Conservation (phyloP, 2,113 vertebrate species). For the Fregetta grallaria region DNA sequence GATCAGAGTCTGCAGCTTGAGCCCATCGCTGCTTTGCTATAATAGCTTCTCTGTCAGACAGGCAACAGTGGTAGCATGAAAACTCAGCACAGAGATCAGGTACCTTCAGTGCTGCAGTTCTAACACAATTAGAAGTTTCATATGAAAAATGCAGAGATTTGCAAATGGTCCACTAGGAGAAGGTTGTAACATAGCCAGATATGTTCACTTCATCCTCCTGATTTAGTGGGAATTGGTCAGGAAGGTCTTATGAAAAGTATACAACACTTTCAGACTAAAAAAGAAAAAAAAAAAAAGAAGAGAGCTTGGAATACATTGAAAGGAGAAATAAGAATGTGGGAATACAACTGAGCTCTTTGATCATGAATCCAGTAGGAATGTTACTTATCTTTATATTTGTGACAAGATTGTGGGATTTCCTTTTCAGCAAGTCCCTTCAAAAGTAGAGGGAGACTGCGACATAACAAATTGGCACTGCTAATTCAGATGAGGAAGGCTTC, state of each 20-base stretch:
- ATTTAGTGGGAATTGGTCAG: conserved; percentile 71
- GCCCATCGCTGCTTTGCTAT: not conserved
- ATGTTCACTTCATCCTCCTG: not conserved
- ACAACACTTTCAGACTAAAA: conserved; percentile 57
- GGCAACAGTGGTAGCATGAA: not conserved
- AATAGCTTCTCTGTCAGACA: not conserved
- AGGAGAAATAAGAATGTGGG: conserved; percentile 60
- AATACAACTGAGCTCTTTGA: conserved; percentile 63
- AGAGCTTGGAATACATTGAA: conserved; percentile 70
- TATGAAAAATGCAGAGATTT: not conserved
- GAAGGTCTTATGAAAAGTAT: conserved; percentile 60
- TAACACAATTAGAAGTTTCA: not conserved
- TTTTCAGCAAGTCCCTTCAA: not conserved
- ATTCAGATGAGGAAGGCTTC: not conserved
- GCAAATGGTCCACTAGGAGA: not conserved
- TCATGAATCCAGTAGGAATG: conserved; percentile 56
- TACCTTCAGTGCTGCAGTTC: not conserved
- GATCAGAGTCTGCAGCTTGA: not conserved
- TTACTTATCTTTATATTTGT: conserved; percentile 61
- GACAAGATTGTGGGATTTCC: conserved; percentile 28
- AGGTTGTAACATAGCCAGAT: not conserved
- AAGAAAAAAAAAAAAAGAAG: conserved; percentile 26
- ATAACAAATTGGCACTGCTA: not conserved
- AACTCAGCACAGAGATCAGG: not conserved
- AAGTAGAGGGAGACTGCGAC: not conserved